phyloP scores from a whole-genome alignment of 2,797 vertebrate species.

The Taenioides sp. region DNA sequence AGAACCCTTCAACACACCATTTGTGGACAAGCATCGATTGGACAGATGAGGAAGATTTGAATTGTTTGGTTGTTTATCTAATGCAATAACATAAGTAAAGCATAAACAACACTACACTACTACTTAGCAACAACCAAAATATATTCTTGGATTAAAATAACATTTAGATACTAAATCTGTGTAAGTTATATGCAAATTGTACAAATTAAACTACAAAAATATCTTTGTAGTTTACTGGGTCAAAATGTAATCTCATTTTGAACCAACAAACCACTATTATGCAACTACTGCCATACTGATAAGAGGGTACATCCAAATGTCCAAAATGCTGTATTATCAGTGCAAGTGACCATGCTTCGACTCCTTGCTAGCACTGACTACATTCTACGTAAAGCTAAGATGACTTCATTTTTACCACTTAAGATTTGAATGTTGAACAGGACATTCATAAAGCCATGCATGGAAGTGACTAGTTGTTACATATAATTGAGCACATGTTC shows the following conservation, averaged over 20 bases:
- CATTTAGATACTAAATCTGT: background rate
- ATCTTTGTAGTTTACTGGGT: background rate
- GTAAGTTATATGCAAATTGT: constrained; percentile 53
- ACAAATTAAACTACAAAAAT: constrained; percentile 22
- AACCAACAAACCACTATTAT: background rate
- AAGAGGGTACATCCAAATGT: constrained; percentile 65
- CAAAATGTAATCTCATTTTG: background rate
- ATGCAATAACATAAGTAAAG: constrained; percentile 40
- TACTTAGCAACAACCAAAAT: background rate
- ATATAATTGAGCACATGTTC: background rate
- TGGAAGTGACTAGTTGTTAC: constrained; percentile 17
- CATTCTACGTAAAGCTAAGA: constrained; percentile 63
- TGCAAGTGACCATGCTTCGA: constrained; percentile 52
- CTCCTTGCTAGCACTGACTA: constrained; percentile 57
- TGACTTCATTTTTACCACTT: constrained; percentile 52
- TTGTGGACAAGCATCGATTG: constrained; percentile 48
- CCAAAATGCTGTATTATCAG: constrained; percentile 23
- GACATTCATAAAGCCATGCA: constrained; percentile 69
- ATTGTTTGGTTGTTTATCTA: constrained; percentile 29
- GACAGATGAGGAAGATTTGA: constrained; percentile 47
- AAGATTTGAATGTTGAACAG: constrained; percentile 48
- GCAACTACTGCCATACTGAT: constrained; percentile 43
- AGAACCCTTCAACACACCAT: constrained; percentile 62
- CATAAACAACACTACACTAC: constrained; percentile 37
- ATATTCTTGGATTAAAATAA: background rate